phyloP scores from a whole-genome alignment of 2,113 vertebrate species.

The Eclectus roratus region DNA sequence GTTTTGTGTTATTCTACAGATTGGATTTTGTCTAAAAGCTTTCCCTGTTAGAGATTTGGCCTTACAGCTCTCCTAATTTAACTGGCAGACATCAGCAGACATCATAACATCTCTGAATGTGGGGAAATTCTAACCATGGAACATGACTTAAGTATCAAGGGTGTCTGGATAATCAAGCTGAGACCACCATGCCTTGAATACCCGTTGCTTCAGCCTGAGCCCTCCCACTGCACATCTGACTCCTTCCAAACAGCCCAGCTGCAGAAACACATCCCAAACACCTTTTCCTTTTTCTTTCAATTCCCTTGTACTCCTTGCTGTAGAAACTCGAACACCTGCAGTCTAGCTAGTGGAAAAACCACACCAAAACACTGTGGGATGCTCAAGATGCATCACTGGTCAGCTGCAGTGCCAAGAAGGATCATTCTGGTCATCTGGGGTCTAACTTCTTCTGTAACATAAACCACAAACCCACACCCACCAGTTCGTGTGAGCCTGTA shows the following conservation, averaged over 20 bases:
- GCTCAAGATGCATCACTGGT: neutral
- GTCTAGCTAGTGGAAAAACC: slow-evolving; percentile 7
- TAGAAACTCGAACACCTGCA: slow-evolving; percentile 4
- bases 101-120: neutral
- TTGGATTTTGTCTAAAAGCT: neutral
- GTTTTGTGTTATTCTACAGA: neutral
- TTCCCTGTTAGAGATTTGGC: neutral
- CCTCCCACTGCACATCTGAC: neutral
- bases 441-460: neutral
- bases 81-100: neutral
- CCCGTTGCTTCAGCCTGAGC: neutral
- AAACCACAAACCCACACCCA: slow-evolving; percentile 17
- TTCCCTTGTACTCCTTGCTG: neutral
- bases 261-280: neutral
- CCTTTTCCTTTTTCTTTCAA: neutral
- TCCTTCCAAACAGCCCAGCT: neutral
- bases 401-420: neutral
- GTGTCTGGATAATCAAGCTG: neutral
- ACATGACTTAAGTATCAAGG: neutral
- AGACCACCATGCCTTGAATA: neutral
- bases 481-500: neutral
- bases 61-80: neutral
- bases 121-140: neutral
- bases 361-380: neutral
- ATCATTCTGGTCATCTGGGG: slow-evolving; percentile 13